Evolutionary conservation across 2,888 invertebrate species (phyloP).

Genomic region (Exocentrus adspersus): DNA sequence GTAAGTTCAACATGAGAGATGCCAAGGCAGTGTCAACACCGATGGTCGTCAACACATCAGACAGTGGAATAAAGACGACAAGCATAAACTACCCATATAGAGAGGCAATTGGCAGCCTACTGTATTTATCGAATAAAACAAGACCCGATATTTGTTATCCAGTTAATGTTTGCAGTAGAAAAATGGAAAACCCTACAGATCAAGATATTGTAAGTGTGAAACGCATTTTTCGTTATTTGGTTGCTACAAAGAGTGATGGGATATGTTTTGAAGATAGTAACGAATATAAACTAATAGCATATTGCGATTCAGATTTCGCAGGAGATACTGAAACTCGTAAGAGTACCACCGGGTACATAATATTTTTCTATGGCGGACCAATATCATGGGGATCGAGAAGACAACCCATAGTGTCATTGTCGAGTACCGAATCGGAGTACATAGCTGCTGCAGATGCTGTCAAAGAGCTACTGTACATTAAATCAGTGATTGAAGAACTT

Average conservation of each 20-base stretch:
- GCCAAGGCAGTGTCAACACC: constrained; percentile 43
- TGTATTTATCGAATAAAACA: constrained; percentile 37
- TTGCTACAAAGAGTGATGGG: background rate
- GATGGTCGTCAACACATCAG: background rate
- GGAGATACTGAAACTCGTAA: constrained; percentile 38
- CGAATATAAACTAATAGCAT: constrained; percentile 27
- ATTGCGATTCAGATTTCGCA: constrained; percentile 40
- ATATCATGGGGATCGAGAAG: constrained; percentile 44
- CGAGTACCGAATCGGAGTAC: constrained; percentile 25
- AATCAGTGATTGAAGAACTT: constrained; percentile 14
- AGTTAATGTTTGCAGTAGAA: background rate
- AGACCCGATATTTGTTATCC: constrained; percentile 38
- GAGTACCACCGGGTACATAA: constrained; percentile 41
- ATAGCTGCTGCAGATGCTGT: constrained; percentile 13
- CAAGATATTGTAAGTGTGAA: constrained; percentile 8
- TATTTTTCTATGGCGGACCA: constrained; percentile 42
- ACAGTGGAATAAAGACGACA: background rate
- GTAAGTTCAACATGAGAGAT: constrained; percentile 39
- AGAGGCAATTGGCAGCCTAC: constrained; percentile 39
- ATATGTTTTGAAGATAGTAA: background rate
- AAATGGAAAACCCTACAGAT: constrained; percentile 16
- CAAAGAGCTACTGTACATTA: constrained; percentile 24
- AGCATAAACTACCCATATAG: constrained; percentile 1
- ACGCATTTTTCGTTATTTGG: constrained; percentile 6
- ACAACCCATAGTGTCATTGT: constrained; percentile 46